Conservation (phyloP, 1,140 invertebrate genomes). For the Coptotermes formosanus region DNA sequence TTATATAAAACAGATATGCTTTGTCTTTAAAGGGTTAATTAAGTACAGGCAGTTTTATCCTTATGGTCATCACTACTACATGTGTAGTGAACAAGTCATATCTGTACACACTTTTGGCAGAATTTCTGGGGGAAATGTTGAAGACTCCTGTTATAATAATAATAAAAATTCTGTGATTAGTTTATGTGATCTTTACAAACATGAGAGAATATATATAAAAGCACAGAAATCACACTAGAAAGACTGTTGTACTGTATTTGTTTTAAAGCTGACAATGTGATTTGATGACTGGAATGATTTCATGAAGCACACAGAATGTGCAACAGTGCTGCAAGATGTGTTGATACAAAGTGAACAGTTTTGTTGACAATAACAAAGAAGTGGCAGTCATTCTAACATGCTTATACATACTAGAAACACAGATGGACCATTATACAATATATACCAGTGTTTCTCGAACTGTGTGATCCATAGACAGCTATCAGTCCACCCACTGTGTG, state of each 20-base stretch:
- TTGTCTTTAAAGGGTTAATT: no score
- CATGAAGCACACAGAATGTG: background rate
- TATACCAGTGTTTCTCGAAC: no score
- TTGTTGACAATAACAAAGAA: background rate
- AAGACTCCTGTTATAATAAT: background rate
- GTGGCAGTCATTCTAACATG: background rate
- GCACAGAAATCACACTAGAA: background rate
- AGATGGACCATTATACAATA: background rate
- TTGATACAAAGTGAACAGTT: background rate
- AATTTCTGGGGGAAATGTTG: background rate
- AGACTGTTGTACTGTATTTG: background rate
- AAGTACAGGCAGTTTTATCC: no score
- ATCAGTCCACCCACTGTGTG: no score
- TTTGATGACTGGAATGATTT: background rate
- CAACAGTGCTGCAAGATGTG: background rate
- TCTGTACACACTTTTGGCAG: background rate
- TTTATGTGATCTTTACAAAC: background rate
- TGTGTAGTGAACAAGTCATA: no score
- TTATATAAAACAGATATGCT: no score
- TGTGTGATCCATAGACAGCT: no score
- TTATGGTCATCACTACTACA: no score
- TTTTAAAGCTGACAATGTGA: background rate
- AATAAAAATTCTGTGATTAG: background rate
- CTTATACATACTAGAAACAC: background rate
- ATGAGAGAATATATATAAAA: background rate